Conservation (phyloP, 2,797 vertebrate genomes). For the Pyrocephalus nanus region DNA sequence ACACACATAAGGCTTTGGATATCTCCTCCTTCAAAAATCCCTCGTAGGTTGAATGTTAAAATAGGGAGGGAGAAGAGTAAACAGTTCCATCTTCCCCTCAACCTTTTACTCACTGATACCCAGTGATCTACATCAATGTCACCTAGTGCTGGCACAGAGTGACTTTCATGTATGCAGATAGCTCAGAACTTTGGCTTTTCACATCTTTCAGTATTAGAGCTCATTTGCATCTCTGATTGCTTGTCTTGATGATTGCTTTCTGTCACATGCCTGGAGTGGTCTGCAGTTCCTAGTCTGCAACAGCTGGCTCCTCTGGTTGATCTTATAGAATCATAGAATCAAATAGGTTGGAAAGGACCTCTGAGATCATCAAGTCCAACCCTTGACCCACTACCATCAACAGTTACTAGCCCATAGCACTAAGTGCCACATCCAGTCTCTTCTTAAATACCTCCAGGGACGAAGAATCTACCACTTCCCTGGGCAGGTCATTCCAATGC, state of each 20-base stretch:
- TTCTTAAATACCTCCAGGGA: too few relatives aligned
- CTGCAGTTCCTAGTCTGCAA: background rate
- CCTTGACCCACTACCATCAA: too few relatives aligned
- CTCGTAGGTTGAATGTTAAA: background rate
- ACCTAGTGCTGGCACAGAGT: background rate
- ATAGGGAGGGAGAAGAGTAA: background rate
- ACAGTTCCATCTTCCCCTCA: background rate
- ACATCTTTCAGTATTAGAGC: background rate
- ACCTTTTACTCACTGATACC: background rate
- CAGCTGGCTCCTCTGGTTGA: background rate
- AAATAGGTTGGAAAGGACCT: too few relatives aligned
- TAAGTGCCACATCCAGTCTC: too few relatives aligned
- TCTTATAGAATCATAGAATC: background rate
- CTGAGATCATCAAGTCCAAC: too few relatives aligned
- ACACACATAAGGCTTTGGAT: background rate
- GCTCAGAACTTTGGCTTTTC: background rate
- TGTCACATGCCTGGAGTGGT: background rate
- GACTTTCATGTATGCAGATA: background rate
- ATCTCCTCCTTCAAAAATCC: background rate
- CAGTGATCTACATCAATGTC: background rate
- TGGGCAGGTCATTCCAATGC: too few relatives aligned
- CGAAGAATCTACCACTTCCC: too few relatives aligned
- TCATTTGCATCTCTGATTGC: background rate
- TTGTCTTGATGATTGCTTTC: background rate
- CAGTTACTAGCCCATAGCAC: too few relatives aligned